A percentile compares a stretch with the other conserved stretches of the same genome.
phyloP scores from a whole-genome alignment of 2,113 vertebrate species.

The Psophia crepitans region DNA sequence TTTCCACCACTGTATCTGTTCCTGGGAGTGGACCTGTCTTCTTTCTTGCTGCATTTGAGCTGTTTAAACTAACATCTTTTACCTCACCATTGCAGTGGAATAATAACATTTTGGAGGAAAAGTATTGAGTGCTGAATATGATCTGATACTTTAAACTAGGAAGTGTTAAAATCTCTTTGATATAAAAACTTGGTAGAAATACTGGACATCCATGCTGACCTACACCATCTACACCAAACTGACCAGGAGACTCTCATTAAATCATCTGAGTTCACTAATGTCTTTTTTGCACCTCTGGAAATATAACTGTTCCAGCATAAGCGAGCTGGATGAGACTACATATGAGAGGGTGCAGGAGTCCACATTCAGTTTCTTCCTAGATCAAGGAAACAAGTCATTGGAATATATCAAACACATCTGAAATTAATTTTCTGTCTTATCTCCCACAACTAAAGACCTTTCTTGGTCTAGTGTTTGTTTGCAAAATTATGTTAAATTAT shows the following conservation, averaged over 20 bases:
- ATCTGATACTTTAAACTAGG: background rate
- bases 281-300: background rate
- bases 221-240: background rate
- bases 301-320: background rate
- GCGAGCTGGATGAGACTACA: background rate
- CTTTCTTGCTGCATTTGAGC: background rate
- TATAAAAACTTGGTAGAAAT: background rate
- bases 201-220: background rate
- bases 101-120: background rate
- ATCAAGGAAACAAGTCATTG: background rate
- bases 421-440: background rate
- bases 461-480: background rate
- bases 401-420: background rate
- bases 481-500: background rate
- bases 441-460: background rate
- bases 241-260: background rate
- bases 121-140: background rate
- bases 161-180: background rate
- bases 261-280: background rate
- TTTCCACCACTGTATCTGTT: accelerated
- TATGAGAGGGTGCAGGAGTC: background rate
- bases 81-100: background rate
- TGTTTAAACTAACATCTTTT: background rate
- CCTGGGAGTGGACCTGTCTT: background rate
- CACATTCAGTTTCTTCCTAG: background rate